These are phyloP conservation scores for Chloromyia formosa DNA, from an alignment of 2,888 invertebrate species.

Conservation along the genomic window DNA sequence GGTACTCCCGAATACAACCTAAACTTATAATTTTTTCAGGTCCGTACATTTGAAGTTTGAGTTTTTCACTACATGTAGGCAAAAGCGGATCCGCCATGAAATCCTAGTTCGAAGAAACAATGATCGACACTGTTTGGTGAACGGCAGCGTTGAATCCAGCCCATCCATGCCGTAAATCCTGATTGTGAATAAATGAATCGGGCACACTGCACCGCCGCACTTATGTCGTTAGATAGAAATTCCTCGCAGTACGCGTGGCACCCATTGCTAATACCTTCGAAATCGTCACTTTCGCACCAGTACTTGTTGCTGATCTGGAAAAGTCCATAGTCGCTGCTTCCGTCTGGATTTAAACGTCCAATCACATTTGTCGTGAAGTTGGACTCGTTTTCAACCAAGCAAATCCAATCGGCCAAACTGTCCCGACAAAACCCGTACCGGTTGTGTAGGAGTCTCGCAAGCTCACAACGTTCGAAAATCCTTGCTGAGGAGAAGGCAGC, in stretches of 20 bases:
- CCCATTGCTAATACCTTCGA: slow-evolving; percentile 49
- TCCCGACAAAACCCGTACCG: slow-evolving; percentile 56
- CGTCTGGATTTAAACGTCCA: slow-evolving; percentile 65
- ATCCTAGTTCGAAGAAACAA: neutral
- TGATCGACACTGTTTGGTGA: neutral
- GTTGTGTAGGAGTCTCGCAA: slow-evolving; percentile 19
- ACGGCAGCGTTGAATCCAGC: slow-evolving; percentile 58
- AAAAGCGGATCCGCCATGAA: too few relatives aligned
- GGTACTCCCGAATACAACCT: too few relatives aligned
- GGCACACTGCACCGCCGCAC: slow-evolving; percentile 53
- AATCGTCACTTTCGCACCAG: slow-evolving; percentile 58
- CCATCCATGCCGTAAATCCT: slow-evolving; percentile 61
- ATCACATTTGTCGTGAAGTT: slow-evolving; percentile 63
- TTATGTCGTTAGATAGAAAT: neutral
- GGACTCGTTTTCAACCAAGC: slow-evolving; percentile 67
- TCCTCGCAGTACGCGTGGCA: neutral
- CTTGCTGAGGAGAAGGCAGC: neutral
- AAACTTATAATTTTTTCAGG: too few relatives aligned
- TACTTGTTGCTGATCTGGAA: slow-evolving; percentile 63
- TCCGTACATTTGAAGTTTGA: too few relatives aligned
- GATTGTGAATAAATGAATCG: slow-evolving; percentile 57
- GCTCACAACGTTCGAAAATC: slow-evolving; percentile 3
- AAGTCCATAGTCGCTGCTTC: slow-evolving; percentile 63
- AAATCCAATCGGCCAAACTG: slow-evolving; percentile 64
- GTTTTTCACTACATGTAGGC: too few relatives aligned